Conservation (phyloP, 2,797 vertebrate species). For the Peromyscus attwateri region DNA sequence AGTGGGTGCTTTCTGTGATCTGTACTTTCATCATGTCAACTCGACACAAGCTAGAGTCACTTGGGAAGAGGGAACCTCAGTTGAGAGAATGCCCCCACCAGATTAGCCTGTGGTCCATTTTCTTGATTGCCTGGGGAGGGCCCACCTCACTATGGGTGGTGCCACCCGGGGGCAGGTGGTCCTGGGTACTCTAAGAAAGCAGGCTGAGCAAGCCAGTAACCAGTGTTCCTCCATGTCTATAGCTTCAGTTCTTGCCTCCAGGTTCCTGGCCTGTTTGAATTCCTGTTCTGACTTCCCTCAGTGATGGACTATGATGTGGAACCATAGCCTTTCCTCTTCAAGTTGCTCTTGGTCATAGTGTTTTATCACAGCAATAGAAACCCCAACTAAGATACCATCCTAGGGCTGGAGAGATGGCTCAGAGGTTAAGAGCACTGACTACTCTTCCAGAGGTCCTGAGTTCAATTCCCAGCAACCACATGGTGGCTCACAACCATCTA, state of each 20-base stretch:
- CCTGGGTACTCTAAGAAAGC: not conserved
- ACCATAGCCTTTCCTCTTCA: not conserved
- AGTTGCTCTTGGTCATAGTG: not conserved
- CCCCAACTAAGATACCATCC: not conserved
- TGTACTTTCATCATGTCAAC: not conserved
- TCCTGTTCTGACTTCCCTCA: not conserved
- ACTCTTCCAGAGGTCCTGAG: too few relatives aligned
- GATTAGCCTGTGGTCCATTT: not conserved
- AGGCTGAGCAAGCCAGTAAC: not conserved
- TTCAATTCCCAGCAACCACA: too few relatives aligned
- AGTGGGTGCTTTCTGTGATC: not conserved
- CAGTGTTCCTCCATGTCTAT: not conserved
- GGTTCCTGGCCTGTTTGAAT: not conserved
- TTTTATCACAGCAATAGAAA: not conserved
- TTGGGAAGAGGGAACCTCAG: not conserved
- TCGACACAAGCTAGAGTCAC: too few relatives aligned
- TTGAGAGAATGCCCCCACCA: not conserved
- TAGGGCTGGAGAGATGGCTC: too few relatives aligned
- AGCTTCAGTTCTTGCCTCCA: not conserved
- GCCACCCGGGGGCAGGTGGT: not conserved
- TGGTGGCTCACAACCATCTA: too few relatives aligned
- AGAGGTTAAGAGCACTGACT: too few relatives aligned
- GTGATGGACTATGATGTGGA: not conserved
- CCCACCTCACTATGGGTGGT: too few relatives aligned
- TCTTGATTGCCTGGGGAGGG: not conserved